Percentiles rank a stretch among this genome's conserved stretches.
These are phyloP conservation scores for Calidris pygmaea DNA, from an alignment of 2,113 vertebrate genomes.

Conservation along the genomic window DNA sequence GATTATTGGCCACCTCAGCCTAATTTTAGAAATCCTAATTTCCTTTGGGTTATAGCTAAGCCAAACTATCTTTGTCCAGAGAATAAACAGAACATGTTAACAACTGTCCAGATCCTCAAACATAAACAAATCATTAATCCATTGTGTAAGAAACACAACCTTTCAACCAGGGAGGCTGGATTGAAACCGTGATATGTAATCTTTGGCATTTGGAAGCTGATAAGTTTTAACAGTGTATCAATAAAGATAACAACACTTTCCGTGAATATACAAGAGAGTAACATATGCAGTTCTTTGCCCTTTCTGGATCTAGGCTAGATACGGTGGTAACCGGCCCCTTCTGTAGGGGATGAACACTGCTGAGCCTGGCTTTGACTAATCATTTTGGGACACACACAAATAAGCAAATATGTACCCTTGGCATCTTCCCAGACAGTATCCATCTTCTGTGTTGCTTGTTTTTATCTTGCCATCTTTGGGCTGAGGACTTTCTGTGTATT, in stretches of 20 bases:
- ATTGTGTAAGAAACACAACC: background rate
- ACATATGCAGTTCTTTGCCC: background rate
- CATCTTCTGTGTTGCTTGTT: background rate
- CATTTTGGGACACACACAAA: background rate
- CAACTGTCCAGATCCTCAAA: background rate
- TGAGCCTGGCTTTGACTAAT: background rate
- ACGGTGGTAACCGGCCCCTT: background rate
- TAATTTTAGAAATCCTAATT: slow-evolving; percentile 23
- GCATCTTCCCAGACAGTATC: background rate
- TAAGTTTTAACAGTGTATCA: slow-evolving; percentile 18
- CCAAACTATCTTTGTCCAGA: background rate
- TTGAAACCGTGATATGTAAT: slow-evolving; percentile 15
- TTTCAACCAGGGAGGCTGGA: slow-evolving; percentile 13
- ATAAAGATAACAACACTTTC: slow-evolving; percentile 20
- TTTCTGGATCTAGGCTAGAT: background rate
- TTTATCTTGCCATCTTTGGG: background rate
- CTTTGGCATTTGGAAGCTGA: slow-evolving; percentile 38
- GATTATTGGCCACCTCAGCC: slow-evolving; percentile 1
- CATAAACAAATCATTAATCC: slow-evolving; percentile 12
- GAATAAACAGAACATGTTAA: slow-evolving; percentile 23
- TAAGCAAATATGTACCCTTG: background rate
- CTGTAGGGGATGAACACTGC: background rate
- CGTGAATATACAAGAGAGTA: background rate
- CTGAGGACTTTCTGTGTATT: background rate
- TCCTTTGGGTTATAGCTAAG: background rate